A percentile compares a stretch with the other conserved stretches of the same genome.
Conservation (phyloP, 2,797 vertebrate species). For the Peromyscus attwateri region DNA sequence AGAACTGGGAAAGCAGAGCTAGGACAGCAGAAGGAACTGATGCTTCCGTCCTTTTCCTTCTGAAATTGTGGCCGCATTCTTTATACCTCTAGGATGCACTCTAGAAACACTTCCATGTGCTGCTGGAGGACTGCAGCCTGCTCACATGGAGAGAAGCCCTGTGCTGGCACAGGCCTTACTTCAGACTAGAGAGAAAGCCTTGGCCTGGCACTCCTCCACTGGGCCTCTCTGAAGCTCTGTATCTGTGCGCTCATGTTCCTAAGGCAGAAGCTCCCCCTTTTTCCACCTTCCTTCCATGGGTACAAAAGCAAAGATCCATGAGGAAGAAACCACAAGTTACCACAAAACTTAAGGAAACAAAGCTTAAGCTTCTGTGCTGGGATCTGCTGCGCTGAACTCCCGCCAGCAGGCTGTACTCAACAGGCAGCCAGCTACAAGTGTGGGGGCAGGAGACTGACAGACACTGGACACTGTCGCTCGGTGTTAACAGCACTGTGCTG, state of each 20-base stretch:
- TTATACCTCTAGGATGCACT: constrained; percentile 29
- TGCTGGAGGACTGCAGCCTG: background rate
- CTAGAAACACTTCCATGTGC: background rate
- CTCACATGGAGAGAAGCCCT: background rate
- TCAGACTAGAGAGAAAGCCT: background rate
- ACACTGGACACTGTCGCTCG: background rate
- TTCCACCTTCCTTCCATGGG: background rate
- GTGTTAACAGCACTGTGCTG: background rate
- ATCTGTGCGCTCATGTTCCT: background rate
- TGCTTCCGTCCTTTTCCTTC: background rate
- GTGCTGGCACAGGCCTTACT: background rate
- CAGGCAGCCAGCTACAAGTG: background rate
- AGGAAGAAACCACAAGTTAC: background rate
- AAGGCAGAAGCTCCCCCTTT: background rate
- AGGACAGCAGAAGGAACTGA: background rate
- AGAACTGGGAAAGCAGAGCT: constrained; percentile 44
- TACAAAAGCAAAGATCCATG: background rate
- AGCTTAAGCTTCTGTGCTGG: background rate
- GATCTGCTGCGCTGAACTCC: background rate
- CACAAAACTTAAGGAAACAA: background rate
- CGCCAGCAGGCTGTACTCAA: background rate
- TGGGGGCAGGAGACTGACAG: background rate
- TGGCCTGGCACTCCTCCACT: background rate
- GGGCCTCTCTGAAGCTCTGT: background rate
- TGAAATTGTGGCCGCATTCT: constrained; percentile 29